Evolutionary conservation across 2,797 vertebrate species (phyloP), one percentile per base, ranked within the genome.

Genomic region (Pangasius sanitwongsei): DNA sequence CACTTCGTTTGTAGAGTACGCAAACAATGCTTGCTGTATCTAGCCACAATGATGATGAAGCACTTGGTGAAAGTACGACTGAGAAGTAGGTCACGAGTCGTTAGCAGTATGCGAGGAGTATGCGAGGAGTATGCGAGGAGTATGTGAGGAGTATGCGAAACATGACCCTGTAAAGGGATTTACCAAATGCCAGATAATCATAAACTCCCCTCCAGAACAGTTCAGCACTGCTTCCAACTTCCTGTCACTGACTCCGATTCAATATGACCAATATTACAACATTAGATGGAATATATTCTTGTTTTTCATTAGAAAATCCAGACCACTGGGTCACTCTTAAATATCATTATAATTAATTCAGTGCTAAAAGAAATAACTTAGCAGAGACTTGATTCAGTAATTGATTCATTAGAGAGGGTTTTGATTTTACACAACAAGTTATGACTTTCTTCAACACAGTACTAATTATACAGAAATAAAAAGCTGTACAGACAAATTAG

Each of bases 61-160:
- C 93, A 92, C 90, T 93, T 94, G 92, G 94, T 93, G 91, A 91
- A 93, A 94, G 93, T 90, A 93, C 94, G 94, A 94, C 92, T 93
- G 92, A 95, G 94, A 96, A 95, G 95, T 96, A 94, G 96, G 96
- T 95, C 96, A 96, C 93, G 94, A 94, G 93, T 95, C 94, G 93
- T 95, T 94, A 93, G 92, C 92, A 94, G 92, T 93, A 92, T 80
- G 89, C 93, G 93, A 95, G 92, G 92, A 34, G 34, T 34, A 34
- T 1, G 34, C 34, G 34, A 34, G 34, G 34, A 34, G 34, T 34
- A 34, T 1, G 34, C 34, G 34, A 34, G 34, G 34, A 94, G 92
- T 93, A 92, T 80, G 89, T 93, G 93, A 95, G 92, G 92, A 93
- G 92, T 92, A 93, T 84, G 90, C 93, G 93, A 95, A 93, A 94